These are phyloP conservation scores for Oligia latruncula DNA, from an alignment of 2,888 invertebrate genomes.

Conservation along the genomic window DNA sequence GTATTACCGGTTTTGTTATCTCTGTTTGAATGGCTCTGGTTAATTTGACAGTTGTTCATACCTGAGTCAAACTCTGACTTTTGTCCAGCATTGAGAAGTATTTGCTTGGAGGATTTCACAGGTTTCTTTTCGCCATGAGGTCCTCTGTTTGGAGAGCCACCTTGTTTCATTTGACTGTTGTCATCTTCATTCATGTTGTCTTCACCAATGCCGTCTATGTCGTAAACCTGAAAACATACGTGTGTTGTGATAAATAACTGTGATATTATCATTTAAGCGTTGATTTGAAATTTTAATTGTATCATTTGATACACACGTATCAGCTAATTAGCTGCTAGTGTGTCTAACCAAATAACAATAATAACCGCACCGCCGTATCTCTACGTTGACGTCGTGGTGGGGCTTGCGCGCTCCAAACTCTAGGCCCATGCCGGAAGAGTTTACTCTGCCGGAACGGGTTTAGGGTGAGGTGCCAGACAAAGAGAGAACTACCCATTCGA, in stretches of 20 bases:
- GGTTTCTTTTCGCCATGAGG: slow-evolving; percentile 76
- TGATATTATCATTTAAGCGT: background rate
- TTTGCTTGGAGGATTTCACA: slow-evolving; percentile 87
- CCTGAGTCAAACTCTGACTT: slow-evolving; percentile 88
- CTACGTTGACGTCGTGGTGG: no score
- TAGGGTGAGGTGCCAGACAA: no score
- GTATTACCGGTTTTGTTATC: slow-evolving; percentile 77
- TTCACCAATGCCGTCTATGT: slow-evolving; percentile 86
- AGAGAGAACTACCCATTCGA: no score
- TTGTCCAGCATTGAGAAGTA: slow-evolving; percentile 86
- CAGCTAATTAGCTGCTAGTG: no score
- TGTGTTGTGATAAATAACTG: background rate
- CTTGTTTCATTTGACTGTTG: slow-evolving; percentile 59
- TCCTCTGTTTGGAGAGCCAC: slow-evolving; percentile 74
- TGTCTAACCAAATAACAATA: no score
- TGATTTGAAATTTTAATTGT: background rate
- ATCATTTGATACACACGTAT: background rate
- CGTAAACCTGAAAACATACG: slow-evolving; percentile 81
- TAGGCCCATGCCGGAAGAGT: no score
- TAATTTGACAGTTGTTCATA: slow-evolving; percentile 87
- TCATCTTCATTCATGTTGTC: slow-evolving; percentile 85
- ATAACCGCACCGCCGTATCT: no score
- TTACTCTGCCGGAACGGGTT: no score
- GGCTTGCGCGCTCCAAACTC: no score
- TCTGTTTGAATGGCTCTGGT: slow-evolving; percentile 74